These are phyloP conservation scores for Spatulosminthurus flaviceps DNA, from an alignment of 2,888 invertebrate genomes.

Conservation along the genomic window DNA sequence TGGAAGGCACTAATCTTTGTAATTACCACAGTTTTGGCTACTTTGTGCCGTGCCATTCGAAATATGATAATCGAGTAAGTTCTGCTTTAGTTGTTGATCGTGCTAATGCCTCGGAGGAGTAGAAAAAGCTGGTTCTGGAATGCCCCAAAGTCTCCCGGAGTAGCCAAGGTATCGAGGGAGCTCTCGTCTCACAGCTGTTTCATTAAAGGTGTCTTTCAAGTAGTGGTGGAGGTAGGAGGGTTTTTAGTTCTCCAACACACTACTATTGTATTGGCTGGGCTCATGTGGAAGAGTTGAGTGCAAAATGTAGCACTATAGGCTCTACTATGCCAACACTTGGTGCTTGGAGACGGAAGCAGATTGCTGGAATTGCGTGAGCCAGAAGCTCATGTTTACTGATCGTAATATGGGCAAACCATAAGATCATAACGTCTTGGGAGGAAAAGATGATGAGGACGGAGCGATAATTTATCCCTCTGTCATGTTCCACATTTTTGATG, in stretches of 20 bases:
- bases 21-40: background rate
- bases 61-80: slow-evolving; percentile 10
- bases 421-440: slow-evolving; percentile 33
- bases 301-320: too few species aligned
- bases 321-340: too few species aligned
- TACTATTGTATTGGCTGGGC: too few species aligned
- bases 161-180: background rate
- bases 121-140: too few species aligned
- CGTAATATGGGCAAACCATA: slow-evolving; percentile 10
- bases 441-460: slow-evolving; percentile 28
- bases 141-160: too few species aligned
- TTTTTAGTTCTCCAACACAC: too few species aligned
- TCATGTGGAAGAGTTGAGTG: too few species aligned
- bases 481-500: slow-evolving; percentile 28
- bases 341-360: too few species aligned
- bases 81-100: background rate
- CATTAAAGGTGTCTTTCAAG: too few species aligned
- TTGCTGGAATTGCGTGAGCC: too few species aligned
- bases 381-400: background rate
- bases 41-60: background rate
- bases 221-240: too few species aligned
- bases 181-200: background rate
- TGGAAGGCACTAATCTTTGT: slow-evolving; percentile 18
- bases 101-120: background rate
- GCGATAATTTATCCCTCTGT: background rate